These are phyloP conservation scores for Pollachius pollachius DNA, from an alignment of 2,113 vertebrate species.

Conservation along the genomic window DNA sequence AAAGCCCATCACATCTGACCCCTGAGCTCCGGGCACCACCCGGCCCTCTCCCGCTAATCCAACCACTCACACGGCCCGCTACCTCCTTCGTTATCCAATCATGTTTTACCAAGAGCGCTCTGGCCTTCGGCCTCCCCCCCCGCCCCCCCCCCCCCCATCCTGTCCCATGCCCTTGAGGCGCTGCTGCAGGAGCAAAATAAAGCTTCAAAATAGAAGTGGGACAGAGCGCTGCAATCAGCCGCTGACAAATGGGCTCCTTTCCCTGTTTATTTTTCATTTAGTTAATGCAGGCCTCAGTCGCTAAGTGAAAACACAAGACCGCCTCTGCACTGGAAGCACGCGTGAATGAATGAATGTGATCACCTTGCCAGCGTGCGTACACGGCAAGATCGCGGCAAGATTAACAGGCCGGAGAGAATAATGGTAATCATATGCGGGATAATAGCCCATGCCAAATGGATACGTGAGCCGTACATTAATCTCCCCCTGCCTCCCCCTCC, in stretches of 20 bases:
- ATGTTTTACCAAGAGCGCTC: too few relatives aligned
- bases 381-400: constrained; percentile 51
- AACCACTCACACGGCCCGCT: too few relatives aligned
- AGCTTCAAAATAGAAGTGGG: too few relatives aligned
- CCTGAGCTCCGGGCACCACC: not conserved
- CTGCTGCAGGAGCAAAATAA: constrained; percentile 29
- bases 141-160: not conserved
- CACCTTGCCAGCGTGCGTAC: constrained; percentile 50
- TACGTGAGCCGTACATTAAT: constrained; percentile 64
- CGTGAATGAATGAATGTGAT: constrained; percentile 69
- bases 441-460: constrained; percentile 63
- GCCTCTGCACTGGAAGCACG: constrained; percentile 33
- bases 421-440: constrained; percentile 71
- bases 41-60: too few relatives aligned
- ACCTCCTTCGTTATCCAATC: too few relatives aligned
- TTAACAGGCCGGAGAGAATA: constrained; percentile 67
- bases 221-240: constrained; percentile 51
- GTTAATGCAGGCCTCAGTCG: constrained; percentile 58
- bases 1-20: not conserved
- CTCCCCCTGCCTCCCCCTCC: constrained; percentile 27
- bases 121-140: too few relatives aligned
- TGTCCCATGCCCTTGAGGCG: constrained; percentile 51
- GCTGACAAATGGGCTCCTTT: constrained; percentile 60
- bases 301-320: constrained; percentile 61
- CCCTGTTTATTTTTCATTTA: constrained; percentile 67